Evolutionary conservation across 2,113 vertebrate genomes (phyloP).

Genomic region (Microtus ochrogaster): DNA sequence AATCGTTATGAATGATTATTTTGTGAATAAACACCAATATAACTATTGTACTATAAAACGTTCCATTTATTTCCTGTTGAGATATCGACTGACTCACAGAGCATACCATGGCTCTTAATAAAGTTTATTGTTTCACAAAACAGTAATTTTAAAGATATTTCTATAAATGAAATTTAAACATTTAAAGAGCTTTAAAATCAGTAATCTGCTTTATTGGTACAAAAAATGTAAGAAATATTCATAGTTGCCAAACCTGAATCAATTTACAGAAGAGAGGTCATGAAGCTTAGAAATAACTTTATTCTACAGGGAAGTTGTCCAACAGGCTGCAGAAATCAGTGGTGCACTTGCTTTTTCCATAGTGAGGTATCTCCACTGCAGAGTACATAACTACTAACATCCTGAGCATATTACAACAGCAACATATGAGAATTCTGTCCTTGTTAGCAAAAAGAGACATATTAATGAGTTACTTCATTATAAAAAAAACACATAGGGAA

Average conservation of each 20-base stretch:
- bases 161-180: not conserved
- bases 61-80: not conserved
- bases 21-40: not conserved
- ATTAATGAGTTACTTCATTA: slow-evolving; percentile 20
- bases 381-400: not conserved
- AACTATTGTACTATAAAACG: not conserved
- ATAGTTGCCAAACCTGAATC: not conserved
- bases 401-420: not conserved
- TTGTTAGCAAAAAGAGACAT: slow-evolving; percentile 19
- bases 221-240: not conserved
- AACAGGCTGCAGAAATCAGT: not conserved
- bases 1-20: not conserved
- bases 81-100: not conserved
- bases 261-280: not conserved
- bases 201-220: not conserved
- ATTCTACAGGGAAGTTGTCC: not conserved
- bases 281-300: not conserved
- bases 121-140: slow-evolving; percentile 13
- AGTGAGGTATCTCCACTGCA: not conserved
- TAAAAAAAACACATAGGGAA: not conserved
- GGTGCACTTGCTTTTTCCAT: not conserved
- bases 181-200: not conserved
- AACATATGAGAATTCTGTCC: not conserved
- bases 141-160: not conserved
- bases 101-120: not conserved